Evolutionary conservation across 2,888 invertebrate genomes (phyloP).

Genomic region (Ligdia adustata): DNA sequence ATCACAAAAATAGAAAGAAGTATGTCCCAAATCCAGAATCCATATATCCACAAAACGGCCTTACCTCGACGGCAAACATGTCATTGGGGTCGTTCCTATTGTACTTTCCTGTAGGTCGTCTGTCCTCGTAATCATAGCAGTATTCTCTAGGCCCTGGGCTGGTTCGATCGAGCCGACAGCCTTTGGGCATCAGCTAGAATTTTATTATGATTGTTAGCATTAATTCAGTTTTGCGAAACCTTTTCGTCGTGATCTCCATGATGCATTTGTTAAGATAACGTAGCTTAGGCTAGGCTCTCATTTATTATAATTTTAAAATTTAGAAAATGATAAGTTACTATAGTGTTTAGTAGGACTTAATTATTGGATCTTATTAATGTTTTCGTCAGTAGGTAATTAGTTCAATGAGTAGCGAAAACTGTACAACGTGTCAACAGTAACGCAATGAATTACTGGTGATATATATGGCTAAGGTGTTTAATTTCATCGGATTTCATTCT

Average conservation of each 20-base stretch:
- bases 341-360: too few relatives aligned
- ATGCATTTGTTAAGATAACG: too few relatives aligned
- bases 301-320: too few relatives aligned
- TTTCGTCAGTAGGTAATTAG: too few relatives aligned
- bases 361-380: too few relatives aligned
- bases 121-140: slow-evolving; percentile 24
- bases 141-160: slow-evolving; percentile 16
- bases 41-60: not conserved
- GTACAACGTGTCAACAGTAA: too few relatives aligned
- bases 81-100: slow-evolving; percentile 42
- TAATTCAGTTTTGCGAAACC: not conserved
- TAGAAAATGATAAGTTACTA: too few relatives aligned
- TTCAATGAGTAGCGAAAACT: too few relatives aligned
- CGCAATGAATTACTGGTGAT: too few relatives aligned
- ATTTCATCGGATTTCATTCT: too few relatives aligned
- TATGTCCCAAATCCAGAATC: not conserved
- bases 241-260: not conserved
- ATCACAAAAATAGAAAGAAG: not conserved
- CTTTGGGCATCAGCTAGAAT: slow-evolving; percentile 23
- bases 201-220: slow-evolving; percentile 14
- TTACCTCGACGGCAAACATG: slow-evolving; percentile 45
- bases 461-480: too few relatives aligned
- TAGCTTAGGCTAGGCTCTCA: too few relatives aligned
- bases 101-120: slow-evolving; percentile 12
- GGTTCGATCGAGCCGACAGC: slow-evolving; percentile 16